These are phyloP conservation scores for Crotophaga sulcirostris DNA, from an alignment of 2,113 vertebrate species.

Conservation along the genomic window DNA sequence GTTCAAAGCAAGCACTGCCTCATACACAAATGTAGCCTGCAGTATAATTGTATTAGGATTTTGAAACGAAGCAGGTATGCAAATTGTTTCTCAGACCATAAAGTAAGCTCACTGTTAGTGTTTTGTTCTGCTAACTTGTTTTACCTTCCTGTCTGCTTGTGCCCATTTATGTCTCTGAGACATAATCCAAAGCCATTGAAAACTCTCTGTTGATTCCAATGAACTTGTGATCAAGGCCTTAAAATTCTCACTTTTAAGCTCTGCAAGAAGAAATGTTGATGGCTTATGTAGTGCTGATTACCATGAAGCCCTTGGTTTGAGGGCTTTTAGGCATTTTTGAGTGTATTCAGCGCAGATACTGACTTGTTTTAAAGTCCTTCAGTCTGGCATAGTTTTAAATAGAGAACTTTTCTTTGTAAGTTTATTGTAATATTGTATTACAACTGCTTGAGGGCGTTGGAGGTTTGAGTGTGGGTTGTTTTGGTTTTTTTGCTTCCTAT, in stretches of 20 bases:
- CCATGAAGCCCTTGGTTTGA: background rate
- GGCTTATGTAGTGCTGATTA: background rate
- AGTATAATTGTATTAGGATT: slow-evolving; percentile 1
- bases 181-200: background rate
- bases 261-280: background rate
- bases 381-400: background rate
- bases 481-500: background rate
- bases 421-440: background rate
- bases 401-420: background rate
- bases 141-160: background rate
- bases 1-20: background rate
- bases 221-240: background rate
- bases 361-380: background rate
- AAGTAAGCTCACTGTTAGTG: background rate
- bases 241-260: background rate
- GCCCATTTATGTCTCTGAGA: background rate
- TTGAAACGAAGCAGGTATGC: slow-evolving; percentile 7
- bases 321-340: background rate
- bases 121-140: background rate
- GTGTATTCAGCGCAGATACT: background rate
- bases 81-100: background rate
- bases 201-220: background rate
- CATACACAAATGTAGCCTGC: background rate
- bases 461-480: background rate
- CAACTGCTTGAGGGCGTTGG: background rate